Evolutionary conservation across 1,140 invertebrate species (phyloP), one percentile per base, ranked within the genome.

Genomic region (Proales similis): DNA sequence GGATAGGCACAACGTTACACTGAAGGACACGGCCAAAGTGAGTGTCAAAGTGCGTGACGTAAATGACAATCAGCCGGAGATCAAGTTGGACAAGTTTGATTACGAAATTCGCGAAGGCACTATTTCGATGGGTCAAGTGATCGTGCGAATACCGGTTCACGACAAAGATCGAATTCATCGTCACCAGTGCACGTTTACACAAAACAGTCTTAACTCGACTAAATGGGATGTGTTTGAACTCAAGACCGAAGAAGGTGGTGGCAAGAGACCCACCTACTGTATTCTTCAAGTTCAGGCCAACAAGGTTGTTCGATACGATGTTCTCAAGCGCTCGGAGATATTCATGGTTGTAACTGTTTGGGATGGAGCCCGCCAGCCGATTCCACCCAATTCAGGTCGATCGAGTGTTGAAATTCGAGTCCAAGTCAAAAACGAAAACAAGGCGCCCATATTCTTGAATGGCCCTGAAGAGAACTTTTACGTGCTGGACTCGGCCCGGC

Each of bases 221-320:
- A n/a, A n/a, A n/a, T n/a, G n/a, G n/a, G n/a, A n/a, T n/a, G n/a
- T n/a, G n/a, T n/a, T n/a, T n/a, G n/a, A n/a, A n/a, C n/a, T n/a
- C n/a, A n/a, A n/a, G n/a, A n/a, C n/a, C n/a, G n/a, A n/a, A n/a
- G n/a, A n/a, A n/a, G n/a, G n/a, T n/a, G n/a, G n/a, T n/a, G n/a
- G n/a, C n/a, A n/a, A n/a, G n/a, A n/a, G n/a, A 57, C 30, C 51
- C 51, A 22, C 51, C 39, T 36, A 24, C 22, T 57, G 51, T 42
- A 57, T 57, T 7, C 29, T 57, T 3, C 39, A 57, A 39, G 51
- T 57, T 4, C 17, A 42, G 4, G 51, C 39, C 45, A 42, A 57
- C 24, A 57, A 42, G 51, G 45, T 57, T 24, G 51, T 57, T n/a
- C 36, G 45, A 5, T 57, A 57, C 45, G 51, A 57, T 14, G 45